Percentiles rank a stretch among this genome's conserved stretches.
These are phyloP conservation scores for Turritopsis dohrnii DNA, from an alignment of 30 jellyfish, hydroid and myxozoan species.

Conservation along the genomic window DNA sequence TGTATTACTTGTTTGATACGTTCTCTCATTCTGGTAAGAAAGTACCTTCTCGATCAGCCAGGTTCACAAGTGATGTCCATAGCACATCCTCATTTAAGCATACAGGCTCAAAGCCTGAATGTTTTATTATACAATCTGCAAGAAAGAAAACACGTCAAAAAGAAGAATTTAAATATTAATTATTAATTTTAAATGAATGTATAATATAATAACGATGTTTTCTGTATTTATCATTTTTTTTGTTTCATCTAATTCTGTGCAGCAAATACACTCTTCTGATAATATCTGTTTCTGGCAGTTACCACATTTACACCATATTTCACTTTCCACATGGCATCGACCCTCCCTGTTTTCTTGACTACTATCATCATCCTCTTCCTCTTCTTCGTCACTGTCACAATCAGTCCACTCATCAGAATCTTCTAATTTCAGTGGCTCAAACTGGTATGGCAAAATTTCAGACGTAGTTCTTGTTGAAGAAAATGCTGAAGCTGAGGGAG, in stretches of 20 bases:
- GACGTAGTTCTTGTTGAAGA: background rate
- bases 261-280: background rate
- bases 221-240: background rate
- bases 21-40: too few species aligned
- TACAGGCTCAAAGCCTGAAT: too few species aligned
- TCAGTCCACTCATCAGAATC: constrained; percentile 1
- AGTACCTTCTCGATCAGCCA: too few species aligned
- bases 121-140: too few species aligned
- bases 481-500: background rate
- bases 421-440: background rate
- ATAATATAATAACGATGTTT: background rate
- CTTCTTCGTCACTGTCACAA: constrained; percentile 9
- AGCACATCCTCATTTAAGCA: too few species aligned
- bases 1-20: too few species aligned
- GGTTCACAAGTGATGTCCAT: too few species aligned
- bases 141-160: background rate
- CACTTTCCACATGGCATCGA: background rate
- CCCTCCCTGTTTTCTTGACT: background rate
- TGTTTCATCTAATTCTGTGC: constrained; percentile 2
- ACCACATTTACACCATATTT: background rate
- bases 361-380: background rate
- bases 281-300: constrained; percentile 4
- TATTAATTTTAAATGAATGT: background rate
- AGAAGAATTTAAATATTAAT: background rate
- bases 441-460: background rate